Percentiles rank a stretch among this genome's conserved stretches.
Evolutionary conservation across 2,888 invertebrate species (phyloP).

Genomic region (Mechanitis mazaeus): DNA sequence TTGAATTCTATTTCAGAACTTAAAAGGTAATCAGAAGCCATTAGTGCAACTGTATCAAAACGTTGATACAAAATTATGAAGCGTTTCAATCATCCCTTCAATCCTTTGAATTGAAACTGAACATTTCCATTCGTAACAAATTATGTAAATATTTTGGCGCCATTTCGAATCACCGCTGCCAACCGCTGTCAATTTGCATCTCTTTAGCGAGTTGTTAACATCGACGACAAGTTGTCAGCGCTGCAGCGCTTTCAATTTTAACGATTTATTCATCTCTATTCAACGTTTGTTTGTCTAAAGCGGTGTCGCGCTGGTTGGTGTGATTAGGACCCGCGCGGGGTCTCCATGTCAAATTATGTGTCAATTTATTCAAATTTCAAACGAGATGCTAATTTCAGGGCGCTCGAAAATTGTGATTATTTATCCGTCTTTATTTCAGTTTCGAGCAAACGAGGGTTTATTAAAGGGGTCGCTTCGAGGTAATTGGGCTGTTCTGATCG

Average conservation of each 20-base stretch:
- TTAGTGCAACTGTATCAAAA: slow-evolving; percentile 26
- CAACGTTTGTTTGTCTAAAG: slow-evolving; percentile 19
- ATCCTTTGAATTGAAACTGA: slow-evolving; percentile 43
- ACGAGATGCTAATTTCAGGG: slow-evolving; percentile 66
- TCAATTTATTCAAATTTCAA: slow-evolving; percentile 63
- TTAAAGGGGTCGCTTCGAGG: slow-evolving; percentile 61
- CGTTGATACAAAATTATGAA: slow-evolving; percentile 37
- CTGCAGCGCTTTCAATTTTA: slow-evolving; percentile 38
- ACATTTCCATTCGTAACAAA: slow-evolving; percentile 56
- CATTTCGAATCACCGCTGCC: slow-evolving; percentile 68
- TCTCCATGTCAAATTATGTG: slow-evolving; percentile 55
- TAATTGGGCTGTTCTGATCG: slow-evolving; percentile 73
- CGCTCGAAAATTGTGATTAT: slow-evolving; percentile 67
- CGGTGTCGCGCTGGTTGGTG: slow-evolving; percentile 19
- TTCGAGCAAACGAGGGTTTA: slow-evolving; percentile 63
- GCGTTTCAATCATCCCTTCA: slow-evolving; percentile 55
- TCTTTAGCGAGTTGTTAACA: slow-evolving; percentile 62
- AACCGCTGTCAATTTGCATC: slow-evolving; percentile 72
- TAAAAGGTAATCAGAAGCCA: slow-evolving; percentile 16
- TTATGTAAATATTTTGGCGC: slow-evolving; percentile 68
- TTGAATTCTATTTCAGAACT: slow-evolving; percentile 8
- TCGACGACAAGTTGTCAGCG: slow-evolving; percentile 31
- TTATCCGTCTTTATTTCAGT: slow-evolving; percentile 62
- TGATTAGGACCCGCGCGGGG: slow-evolving; percentile 44
- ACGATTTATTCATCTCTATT: slow-evolving; percentile 16